Evolutionary conservation across 2,888 invertebrate species (phyloP), one percentile per base, ranked within the genome.

Genomic region (Pheosia tremula): DNA sequence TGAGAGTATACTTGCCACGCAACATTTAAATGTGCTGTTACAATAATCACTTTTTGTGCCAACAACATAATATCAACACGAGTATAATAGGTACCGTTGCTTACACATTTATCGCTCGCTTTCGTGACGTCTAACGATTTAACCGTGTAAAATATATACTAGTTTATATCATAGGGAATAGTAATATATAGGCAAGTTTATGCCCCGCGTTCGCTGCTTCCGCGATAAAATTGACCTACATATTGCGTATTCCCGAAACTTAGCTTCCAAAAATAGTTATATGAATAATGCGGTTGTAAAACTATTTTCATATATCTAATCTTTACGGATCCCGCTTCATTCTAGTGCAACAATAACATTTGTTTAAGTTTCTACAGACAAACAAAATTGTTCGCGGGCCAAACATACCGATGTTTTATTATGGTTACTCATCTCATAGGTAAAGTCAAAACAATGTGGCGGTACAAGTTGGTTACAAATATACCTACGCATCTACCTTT

Each of bases 161-260:
- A n/a, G n/a, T n/a, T n/a, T n/a, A n/a, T n/a, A n/a, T n/a, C n/a
- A n/a, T n/a, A n/a, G n/a, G n/a, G n/a, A n/a, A n/a, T n/a, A n/a
- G n/a, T n/a, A n/a, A n/a, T n/a, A n/a, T n/a, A n/a, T n/a, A n/a
- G n/a, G n/a, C n/a, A n/a, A 67, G 49, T 58, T 57, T 49, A 60
- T 62, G 67, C 38, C 61, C 62, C 56, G 63, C 53, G 63, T 66
- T 68, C 56, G 56, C 57, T 64, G 63, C 68, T 72, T 72, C 72
- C 72, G 71, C 68, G 68, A 66, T 64, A 62, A 61, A 54, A 54
- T 68, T 68, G 65, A 74, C 74, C 71, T 66, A 74, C 45, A 57
- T 72, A 61, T 54, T 58, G 53, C 58, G 60, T 59, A 62, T 61
- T 39, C 37, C 43, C 57, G 50, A 61, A 60, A 62, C 60, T 50